Evolutionary conservation across 2,888 invertebrate species (phyloP).

Genomic region (Scotopteryx bipunctaria): DNA sequence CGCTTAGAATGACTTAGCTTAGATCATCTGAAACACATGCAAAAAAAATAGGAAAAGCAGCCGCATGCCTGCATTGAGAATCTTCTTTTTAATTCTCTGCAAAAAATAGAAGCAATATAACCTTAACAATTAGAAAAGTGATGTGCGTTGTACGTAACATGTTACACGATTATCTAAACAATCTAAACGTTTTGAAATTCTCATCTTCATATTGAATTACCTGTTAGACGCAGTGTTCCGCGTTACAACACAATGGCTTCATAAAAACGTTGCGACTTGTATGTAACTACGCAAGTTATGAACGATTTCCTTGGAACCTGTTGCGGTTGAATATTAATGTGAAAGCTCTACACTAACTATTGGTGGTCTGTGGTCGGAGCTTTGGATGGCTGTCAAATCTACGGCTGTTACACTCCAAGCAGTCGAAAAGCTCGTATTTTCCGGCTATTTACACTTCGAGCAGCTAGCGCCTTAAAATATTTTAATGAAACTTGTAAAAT

Average conservation of each 20-base stretch:
- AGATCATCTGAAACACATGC: no score
- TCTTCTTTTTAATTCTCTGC: no score
- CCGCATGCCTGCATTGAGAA: no score
- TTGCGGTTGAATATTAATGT: conserved; percentile 57
- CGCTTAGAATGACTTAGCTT: no score
- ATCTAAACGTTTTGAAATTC: conserved; percentile 13
- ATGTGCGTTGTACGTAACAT: no score
- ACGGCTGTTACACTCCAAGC: conserved; percentile 4
- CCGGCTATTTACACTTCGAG: no score
- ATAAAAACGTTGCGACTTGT: conserved; percentile 46
- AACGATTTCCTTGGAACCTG: conserved; percentile 56
- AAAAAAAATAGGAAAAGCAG: no score
- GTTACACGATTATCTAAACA: neutral
- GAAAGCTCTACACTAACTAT: conserved; percentile 50
- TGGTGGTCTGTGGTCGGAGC: conserved; percentile 1
- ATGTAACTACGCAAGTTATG: conserved; percentile 25
- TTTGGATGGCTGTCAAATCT: neutral
- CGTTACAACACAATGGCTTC: conserved; percentile 45
- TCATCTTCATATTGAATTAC: conserved; percentile 18
- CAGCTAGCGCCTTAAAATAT: no score
- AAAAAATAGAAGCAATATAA: no score
- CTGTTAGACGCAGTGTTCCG: conserved; percentile 25
- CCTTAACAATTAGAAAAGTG: no score
- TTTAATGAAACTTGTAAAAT: no score
- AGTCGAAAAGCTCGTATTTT: neutral